Evolutionary conservation across 2,888 invertebrate species (phyloP).

Genomic region (Macrostomum cliftonense): DNA sequence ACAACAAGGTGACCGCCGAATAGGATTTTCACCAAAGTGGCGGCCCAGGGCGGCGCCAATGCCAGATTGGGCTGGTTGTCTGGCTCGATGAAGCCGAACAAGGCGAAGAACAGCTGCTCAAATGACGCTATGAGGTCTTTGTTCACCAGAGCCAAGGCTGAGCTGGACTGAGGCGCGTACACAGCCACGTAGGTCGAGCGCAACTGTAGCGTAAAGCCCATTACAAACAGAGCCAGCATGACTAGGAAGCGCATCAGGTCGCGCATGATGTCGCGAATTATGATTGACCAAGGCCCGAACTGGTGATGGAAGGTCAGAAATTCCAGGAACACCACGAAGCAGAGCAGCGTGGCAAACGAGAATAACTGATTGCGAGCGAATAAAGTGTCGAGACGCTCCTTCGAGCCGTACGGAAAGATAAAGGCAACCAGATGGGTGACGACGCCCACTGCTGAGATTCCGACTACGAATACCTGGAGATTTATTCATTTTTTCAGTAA

Average conservation of each 20-base stretch:
- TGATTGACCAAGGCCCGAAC: slow-evolving; percentile 99
- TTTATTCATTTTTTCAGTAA: no score
- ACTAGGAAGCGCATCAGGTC: slow-evolving; percentile 88
- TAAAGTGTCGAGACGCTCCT: slow-evolving; percentile 50
- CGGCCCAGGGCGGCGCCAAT: slow-evolving; percentile 38
- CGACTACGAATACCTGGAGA: slow-evolving; percentile 46
- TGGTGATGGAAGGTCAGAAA: slow-evolving; percentile 95
- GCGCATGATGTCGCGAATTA: slow-evolving; percentile 56
- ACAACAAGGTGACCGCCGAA: slow-evolving; percentile 95
- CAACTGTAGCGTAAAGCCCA: slow-evolving; percentile 53
- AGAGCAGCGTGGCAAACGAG: slow-evolving; percentile 75
- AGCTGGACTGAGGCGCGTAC: slow-evolving; percentile 54
- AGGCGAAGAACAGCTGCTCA: slow-evolving; percentile 83
- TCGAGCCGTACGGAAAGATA: slow-evolving; percentile 17
- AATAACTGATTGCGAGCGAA: slow-evolving; percentile 91
- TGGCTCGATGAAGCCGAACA: slow-evolving; percentile 68
- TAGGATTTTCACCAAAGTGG: slow-evolving; percentile 43
- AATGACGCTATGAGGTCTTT: slow-evolving; percentile 20
- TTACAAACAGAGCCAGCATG: slow-evolving; percentile 86
- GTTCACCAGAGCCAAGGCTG: slow-evolving; percentile 17
- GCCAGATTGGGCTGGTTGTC: slow-evolving; percentile 43
- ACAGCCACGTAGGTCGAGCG: slow-evolving; percentile 48
- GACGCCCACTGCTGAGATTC: slow-evolving; percentile 47
- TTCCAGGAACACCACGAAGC: slow-evolving; percentile 80
- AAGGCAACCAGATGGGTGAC: slow-evolving; percentile 57